Conservation (phyloP, 2,797 vertebrate genomes). For the Myiotriccus ornatus region DNA sequence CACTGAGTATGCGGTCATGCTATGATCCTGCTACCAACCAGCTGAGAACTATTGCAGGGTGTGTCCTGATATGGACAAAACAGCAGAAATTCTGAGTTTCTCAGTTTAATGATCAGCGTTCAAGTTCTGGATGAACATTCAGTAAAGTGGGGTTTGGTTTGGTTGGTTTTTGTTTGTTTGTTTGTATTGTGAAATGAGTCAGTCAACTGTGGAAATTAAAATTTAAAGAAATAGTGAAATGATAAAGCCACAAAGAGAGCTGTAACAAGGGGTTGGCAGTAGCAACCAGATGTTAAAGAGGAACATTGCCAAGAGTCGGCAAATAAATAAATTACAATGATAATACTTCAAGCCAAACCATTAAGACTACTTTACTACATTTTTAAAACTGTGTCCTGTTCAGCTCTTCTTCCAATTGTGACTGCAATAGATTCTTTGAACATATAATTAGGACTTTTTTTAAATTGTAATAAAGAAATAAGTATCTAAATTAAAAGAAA, state of each 20-base stretch:
- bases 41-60: not conserved
- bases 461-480: fast-evolving
- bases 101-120: not conserved
- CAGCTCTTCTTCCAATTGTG: not conserved
- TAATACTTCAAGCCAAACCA: not conserved
- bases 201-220: not conserved
- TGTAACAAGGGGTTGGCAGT: not conserved
- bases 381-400: not conserved
- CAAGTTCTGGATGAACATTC: not conserved
- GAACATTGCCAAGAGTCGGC: not conserved
- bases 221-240: not conserved
- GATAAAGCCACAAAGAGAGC: not conserved
- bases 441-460: not conserved
- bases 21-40: not conserved
- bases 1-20: not conserved
- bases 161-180: not conserved
- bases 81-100: not conserved
- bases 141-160: not conserved
- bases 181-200: not conserved
- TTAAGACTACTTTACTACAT: not conserved
- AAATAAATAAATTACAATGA: not conserved
- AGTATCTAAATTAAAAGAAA: not conserved
- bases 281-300: not conserved
- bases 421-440: not conserved
- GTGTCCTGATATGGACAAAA: not conserved